These are phyloP conservation scores for Poecilobothrus nobilitatus DNA, from an alignment of 2,888 invertebrate genomes.

Conservation along the genomic window DNA sequence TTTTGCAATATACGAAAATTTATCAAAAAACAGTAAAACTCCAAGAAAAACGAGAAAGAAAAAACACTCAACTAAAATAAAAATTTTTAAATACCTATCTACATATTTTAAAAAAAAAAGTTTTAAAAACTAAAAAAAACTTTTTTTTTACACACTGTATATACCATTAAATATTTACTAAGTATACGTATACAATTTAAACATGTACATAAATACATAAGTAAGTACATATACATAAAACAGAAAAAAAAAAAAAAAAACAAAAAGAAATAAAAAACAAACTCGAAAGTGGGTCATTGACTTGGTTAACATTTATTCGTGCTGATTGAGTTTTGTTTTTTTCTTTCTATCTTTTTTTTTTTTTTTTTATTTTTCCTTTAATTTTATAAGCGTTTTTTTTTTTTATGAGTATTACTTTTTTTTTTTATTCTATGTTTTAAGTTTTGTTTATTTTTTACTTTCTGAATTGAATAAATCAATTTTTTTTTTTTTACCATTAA, in stretches of 20 bases:
- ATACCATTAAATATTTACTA: too few relatives aligned
- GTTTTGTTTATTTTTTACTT: background rate
- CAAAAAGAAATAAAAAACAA: background rate
- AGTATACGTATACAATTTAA: too few relatives aligned
- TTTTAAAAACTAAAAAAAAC: too few relatives aligned
- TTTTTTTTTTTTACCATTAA: background rate
- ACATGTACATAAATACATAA: background rate
- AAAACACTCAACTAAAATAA: too few relatives aligned
- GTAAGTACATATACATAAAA: background rate
- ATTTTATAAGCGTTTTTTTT: background rate
- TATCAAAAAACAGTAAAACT: too few relatives aligned
- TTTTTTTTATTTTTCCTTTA: background rate
- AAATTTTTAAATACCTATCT: too few relatives aligned
- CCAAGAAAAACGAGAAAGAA: too few relatives aligned
- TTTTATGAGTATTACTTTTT: background rate
- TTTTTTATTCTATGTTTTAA: background rate
- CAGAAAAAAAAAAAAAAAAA: background rate
- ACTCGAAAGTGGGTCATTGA: constrained; percentile 4
- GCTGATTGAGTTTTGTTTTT: background rate
- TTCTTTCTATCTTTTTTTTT: background rate
- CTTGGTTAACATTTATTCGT: background rate
- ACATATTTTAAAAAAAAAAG: too few relatives aligned
- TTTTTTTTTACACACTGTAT: too few relatives aligned
- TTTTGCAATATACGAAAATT: too few relatives aligned
- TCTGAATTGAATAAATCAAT: background rate